phyloP scores from a whole-genome alignment of 2,113 vertebrate species.

The Cynopterus brachyotis region DNA sequence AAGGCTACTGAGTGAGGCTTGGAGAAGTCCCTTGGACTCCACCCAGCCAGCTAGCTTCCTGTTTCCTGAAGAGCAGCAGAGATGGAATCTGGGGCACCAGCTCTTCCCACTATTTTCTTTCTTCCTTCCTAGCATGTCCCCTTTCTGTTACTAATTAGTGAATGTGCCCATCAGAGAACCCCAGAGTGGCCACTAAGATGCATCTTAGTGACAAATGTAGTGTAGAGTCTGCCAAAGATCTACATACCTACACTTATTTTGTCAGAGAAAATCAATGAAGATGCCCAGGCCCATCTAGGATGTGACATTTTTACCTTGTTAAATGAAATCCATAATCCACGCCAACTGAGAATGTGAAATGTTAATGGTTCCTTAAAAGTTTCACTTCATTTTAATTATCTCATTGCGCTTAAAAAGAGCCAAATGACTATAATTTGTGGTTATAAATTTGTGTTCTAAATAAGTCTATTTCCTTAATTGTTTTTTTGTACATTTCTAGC shows the following conservation, averaged over 20 bases:
- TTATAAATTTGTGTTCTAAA: not conserved
- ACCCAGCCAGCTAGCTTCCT: not conserved
- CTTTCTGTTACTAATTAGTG: not conserved
- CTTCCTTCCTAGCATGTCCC: not conserved
- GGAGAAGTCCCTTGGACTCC: not conserved
- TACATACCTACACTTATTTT: not conserved
- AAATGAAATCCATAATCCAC: not conserved
- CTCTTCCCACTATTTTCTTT: not conserved
- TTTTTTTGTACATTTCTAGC: not conserved
- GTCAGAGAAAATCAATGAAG: not conserved
- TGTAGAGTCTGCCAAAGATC: not conserved
- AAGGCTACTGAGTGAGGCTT: not conserved
- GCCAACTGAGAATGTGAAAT: not conserved
- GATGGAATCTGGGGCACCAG: not conserved
- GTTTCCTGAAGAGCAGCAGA: not conserved
- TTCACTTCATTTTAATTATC: constrained; percentile 1
- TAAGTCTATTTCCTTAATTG: constrained; percentile 36
- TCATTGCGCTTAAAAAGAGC: not conserved
- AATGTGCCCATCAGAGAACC: not conserved
- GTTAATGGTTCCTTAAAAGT: not conserved
- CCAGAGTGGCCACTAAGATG: not conserved
- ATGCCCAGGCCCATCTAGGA: not conserved
- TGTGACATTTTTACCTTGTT: not conserved
- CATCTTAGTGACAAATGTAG: not conserved
- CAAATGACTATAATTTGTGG: not conserved